A percentile compares a stretch with the other conserved stretches of the same genome.
Evolutionary conservation across 2,113 vertebrate genomes (phyloP).

Genomic region (Mormyrus iriodes): DNA sequence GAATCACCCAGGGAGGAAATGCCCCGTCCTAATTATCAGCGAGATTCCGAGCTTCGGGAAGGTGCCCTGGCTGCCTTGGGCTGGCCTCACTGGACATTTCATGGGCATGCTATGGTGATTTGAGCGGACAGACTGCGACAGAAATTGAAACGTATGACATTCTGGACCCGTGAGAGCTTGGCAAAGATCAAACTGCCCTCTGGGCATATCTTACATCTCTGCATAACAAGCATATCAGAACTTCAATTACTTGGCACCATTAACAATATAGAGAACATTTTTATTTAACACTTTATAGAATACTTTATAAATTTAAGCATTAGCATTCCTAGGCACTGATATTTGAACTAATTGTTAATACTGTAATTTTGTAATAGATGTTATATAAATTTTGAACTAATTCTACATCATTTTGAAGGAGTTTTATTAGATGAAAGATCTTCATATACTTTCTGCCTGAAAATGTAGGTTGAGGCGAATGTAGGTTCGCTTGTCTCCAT

Average conservation of each 20-base stretch:
- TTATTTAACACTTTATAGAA: neutral
- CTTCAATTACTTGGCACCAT: neutral
- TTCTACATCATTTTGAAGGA: too few relatives aligned
- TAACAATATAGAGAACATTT: neutral
- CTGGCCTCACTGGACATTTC: neutral
- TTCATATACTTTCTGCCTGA: neutral
- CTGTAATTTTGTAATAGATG: too few relatives aligned
- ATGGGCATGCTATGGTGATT: neutral
- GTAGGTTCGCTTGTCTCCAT: neutral
- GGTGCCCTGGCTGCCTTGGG: neutral
- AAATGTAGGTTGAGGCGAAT: neutral
- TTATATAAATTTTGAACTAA: too few relatives aligned
- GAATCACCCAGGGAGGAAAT: neutral
- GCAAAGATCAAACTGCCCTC: constrained; percentile 16
- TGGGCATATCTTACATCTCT: neutral
- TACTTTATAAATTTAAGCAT: neutral
- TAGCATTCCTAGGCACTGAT: neutral
- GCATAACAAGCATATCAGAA: neutral
- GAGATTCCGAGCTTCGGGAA: neutral
- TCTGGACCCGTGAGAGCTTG: neutral
- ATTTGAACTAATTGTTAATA: neutral
- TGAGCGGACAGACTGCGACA: neutral
- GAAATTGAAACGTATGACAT: neutral
- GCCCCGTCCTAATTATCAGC: constrained; percentile 11
- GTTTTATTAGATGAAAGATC: neutral